Conservation (phyloP, 2,113 vertebrate genomes). For the Procapra przewalskii region DNA sequence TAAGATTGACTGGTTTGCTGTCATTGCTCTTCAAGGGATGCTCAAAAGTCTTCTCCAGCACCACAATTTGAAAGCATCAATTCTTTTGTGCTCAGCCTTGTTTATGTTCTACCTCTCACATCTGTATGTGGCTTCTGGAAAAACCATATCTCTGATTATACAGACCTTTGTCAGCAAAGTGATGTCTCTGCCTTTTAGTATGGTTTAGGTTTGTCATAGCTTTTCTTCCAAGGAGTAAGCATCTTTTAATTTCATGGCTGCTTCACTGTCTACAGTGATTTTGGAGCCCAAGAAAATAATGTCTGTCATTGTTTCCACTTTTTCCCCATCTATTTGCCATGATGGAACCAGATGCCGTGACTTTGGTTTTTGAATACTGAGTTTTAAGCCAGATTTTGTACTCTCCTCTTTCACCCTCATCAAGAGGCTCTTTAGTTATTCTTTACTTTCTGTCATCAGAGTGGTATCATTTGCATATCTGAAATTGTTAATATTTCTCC, state of each 20-base stretch:
- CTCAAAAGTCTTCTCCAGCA: background rate
- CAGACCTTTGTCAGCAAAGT: background rate
- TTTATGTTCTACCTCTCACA: background rate
- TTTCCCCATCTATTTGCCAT: background rate
- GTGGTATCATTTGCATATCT: background rate
- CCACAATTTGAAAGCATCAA: background rate
- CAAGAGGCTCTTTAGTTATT: background rate
- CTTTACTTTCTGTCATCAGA: background rate
- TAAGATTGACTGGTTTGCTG: background rate
- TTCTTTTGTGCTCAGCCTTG: background rate
- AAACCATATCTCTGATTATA: background rate
- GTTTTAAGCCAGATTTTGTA: background rate
- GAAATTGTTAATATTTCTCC: background rate
- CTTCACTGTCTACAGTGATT: background rate
- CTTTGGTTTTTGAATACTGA: background rate
- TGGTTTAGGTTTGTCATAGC: background rate
- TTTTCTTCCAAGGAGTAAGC: background rate
- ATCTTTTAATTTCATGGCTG: background rate
- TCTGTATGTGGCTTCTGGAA: background rate
- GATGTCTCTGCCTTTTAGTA: background rate
- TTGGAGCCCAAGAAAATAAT: background rate
- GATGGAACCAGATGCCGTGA: background rate
- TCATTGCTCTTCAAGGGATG: background rate
- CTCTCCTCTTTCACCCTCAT: background rate
- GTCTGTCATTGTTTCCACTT: background rate